Conservation (phyloP, 2,113 vertebrate genomes). For the Pterocles gutturalis region DNA sequence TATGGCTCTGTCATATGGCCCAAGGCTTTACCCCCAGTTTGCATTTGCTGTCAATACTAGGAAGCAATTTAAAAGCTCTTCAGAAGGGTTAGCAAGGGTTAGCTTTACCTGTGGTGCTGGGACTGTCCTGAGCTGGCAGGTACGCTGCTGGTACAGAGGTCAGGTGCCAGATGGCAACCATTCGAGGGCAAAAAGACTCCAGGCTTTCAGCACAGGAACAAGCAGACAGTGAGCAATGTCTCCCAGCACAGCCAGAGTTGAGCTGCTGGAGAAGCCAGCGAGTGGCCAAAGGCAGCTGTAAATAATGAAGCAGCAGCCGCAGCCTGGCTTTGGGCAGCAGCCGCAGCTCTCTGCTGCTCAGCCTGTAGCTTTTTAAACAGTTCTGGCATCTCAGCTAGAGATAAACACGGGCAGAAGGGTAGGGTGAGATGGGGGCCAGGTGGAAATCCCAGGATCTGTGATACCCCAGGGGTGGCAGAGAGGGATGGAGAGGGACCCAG, state of each 20-base stretch:
- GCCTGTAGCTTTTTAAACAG: background rate
- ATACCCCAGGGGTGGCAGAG: background rate
- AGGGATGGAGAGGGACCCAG: background rate
- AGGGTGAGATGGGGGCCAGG: background rate
- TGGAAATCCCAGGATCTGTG: background rate
- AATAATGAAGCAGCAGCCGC: background rate
- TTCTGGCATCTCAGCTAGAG: background rate
- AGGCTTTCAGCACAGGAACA: background rate
- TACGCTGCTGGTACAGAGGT: background rate
- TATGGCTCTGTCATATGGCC: background rate
- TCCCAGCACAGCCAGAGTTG: background rate
- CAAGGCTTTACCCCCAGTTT: background rate
- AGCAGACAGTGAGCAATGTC: background rate
- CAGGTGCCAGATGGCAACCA: background rate
- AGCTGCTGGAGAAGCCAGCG: background rate
- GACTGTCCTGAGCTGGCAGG: background rate
- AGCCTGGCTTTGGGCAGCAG: background rate
- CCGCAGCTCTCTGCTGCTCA: slow-evolving; percentile 16
- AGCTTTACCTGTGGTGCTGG: rapidly evolving
- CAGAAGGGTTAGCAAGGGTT: background rate
- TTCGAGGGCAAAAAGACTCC: background rate
- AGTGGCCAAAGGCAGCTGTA: slow-evolving; percentile 36
- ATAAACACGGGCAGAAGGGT: background rate
- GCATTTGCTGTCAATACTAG: background rate
- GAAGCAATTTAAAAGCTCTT: background rate